Base-by-base conservation (phyloP, 2,113 vertebrate species). In the Archocentrus centrarchus region DNA sequence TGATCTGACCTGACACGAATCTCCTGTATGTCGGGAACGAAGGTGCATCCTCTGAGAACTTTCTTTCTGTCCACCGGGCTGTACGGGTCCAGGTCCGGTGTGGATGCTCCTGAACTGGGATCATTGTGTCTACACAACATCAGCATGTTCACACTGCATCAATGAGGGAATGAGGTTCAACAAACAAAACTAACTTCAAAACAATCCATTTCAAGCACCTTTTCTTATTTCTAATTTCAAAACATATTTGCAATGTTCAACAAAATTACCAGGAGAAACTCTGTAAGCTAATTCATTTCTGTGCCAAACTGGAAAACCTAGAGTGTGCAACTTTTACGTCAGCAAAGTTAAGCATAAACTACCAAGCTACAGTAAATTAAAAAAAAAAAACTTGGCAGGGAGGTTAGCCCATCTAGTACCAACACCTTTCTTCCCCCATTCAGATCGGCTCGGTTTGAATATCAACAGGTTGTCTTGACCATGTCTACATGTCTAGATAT, bases 1-100 rank as follows among this genome's bases (percentile, higher is more conserved):
- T 70, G 47, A 3, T 59, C 93, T 88, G 88, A 99, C 98, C 98
- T 99, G 93, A 99, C 97, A 4, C 98, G 96, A 73, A 99, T 97
- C 93, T 99, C 98, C 92, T 99, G 98, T 91, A 99, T 98, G 90
- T 99, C 98, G 0, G 98, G 98, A 59, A 98, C 96, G 90, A 99
- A 97, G 75, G 96, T 94, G 68, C 94, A 97, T 84, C 95, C 96
- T 55, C 94, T 93, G 0, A 96, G 96, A 59, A 94, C 90, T 91
- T 97, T 97, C 95, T 97, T 98, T 81, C 95, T 93, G 57, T 97
- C 97, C 41, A 95, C 93, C 5, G 97, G 97, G 24, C 94, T 93
- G 55, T 85, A 85, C 1, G 95, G 94, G 77, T 99, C 98, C 1
- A 97, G 94, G 60, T 99, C 98, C 0, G 98, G 98, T 73, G 97